These are phyloP conservation scores for Eonycteris spelaea DNA, from an alignment of 2,113 vertebrate genomes.

Conservation along the genomic window DNA sequence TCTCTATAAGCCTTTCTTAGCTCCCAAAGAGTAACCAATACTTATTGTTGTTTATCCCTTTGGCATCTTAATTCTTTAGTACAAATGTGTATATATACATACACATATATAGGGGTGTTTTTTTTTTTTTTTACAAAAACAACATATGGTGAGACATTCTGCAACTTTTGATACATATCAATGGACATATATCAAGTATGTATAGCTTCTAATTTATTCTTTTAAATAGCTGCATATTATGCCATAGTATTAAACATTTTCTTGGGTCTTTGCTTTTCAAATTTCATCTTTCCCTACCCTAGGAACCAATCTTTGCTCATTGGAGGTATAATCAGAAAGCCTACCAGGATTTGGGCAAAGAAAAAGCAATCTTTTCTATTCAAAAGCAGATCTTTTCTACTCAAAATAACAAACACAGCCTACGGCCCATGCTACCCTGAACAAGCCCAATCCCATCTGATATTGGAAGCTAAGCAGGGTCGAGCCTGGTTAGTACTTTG, in stretches of 20 bases:
- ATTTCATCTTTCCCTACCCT: not conserved
- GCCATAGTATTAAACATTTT: conserved; percentile 18
- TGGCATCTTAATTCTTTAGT: not conserved
- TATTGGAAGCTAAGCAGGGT: too few relatives aligned
- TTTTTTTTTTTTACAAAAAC: not conserved
- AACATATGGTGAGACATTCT: not conserved
- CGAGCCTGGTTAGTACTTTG: too few relatives aligned
- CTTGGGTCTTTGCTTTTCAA: not conserved
- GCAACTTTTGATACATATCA: not conserved
- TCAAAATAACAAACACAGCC: not conserved
- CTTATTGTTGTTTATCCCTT: not conserved
- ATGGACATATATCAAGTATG: not conserved
- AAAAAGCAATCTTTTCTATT: not conserved
- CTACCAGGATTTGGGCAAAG: not conserved
- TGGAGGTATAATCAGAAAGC: not conserved
- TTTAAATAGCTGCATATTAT: not conserved
- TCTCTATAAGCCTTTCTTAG: not conserved
- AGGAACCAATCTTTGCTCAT: conserved; percentile 15
- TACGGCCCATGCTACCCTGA: too few relatives aligned
- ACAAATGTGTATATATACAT: not conserved
- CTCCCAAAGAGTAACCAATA: not conserved
- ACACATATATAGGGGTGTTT: not conserved
- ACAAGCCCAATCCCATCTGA: too few relatives aligned
- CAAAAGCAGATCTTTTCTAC: not conserved
- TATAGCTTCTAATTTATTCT: not conserved